Base-by-base conservation (phyloP, 2,113 vertebrate species). In the Grus americana region DNA sequence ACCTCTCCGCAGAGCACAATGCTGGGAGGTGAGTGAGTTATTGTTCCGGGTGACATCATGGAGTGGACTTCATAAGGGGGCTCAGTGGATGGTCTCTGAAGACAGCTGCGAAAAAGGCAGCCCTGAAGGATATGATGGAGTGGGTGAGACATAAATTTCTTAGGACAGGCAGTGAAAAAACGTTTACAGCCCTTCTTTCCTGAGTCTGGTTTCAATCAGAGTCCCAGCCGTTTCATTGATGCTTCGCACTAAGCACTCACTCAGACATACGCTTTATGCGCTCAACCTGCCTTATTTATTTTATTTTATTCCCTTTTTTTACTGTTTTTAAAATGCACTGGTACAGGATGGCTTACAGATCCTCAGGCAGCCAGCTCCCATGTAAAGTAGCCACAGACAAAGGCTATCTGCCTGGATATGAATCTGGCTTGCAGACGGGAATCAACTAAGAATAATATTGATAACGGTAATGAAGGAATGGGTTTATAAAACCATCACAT, bases 81-180 rank as follows among this genome's bases (percentile, higher is more conserved):
- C 95, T 97, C 91, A 75, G 90, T 18, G 93, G 92, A 95, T 58
- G 83, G 95, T 97, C 97, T 97, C 97, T 97, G 93, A 97, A 97
- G 96, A 96, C 97, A 96, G 96, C 97, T 97, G 96, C 38, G 46
- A 97, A 88, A 96, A 95, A 97, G 90, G 93, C 97, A 97, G 96
- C 95, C 97, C 97, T 97, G 83, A 88, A 98, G 97, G 97, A 96
- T 96, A 97, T 98, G 98, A 98, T 98, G 97, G 97, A 98, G 97
- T 98, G 98, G 97, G 97, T 98, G 98, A 98, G 97, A 98, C 96
- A 98, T 98, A 98, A 98, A 98, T 98, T 98, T 98, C 98, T 98
- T 97, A 97, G 97, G 98, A 98, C 97, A 98, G 97, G 97, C 96
- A 97, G 95, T 95, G 97, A 97, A 98, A 97, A 98, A 98, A 97